These are phyloP conservation scores for Percopsis transmontana DNA, from an alignment of 2,113 vertebrate genomes.

Conservation along the genomic window DNA sequence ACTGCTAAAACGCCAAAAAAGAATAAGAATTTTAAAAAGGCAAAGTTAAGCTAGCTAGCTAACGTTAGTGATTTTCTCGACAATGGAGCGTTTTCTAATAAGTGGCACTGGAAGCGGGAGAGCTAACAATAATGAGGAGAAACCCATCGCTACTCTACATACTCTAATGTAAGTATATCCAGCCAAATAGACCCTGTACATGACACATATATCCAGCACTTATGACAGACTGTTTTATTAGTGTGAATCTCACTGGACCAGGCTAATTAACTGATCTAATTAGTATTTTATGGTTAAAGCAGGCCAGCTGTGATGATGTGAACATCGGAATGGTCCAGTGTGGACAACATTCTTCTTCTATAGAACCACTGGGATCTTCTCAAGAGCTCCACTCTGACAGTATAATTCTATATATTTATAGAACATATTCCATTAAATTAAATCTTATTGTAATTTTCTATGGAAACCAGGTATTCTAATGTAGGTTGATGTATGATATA, in stretches of 20 bases:
- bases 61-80: too few species aligned
- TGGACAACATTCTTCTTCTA: constrained; percentile 30
- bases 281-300: constrained; percentile 47
- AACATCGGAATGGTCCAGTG: constrained; percentile 17
- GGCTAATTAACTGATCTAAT: constrained; percentile 61
- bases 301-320: constrained; percentile 48
- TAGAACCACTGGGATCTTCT: constrained; percentile 1
- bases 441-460: background rate
- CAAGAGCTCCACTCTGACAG: background rate
- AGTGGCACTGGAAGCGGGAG: too few species aligned
- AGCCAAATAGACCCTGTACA: too few species aligned
- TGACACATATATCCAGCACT: constrained; percentile 34
- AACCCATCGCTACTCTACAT: too few species aligned
- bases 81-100: too few species aligned
- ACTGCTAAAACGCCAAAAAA: too few species aligned
- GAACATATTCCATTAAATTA: constrained; percentile 2
- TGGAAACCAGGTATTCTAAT: background rate
- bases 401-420: constrained; percentile 6
- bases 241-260: constrained; percentile 54
- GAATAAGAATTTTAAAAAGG: too few species aligned
- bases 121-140: too few species aligned
- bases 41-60: too few species aligned
- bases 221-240: constrained; percentile 28
- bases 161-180: too few species aligned
- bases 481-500: too few species aligned